Evolutionary conservation across 2,888 invertebrate genomes (phyloP), one percentile per base, ranked within the genome.

Genomic region (Margaritifera margaritifera): DNA sequence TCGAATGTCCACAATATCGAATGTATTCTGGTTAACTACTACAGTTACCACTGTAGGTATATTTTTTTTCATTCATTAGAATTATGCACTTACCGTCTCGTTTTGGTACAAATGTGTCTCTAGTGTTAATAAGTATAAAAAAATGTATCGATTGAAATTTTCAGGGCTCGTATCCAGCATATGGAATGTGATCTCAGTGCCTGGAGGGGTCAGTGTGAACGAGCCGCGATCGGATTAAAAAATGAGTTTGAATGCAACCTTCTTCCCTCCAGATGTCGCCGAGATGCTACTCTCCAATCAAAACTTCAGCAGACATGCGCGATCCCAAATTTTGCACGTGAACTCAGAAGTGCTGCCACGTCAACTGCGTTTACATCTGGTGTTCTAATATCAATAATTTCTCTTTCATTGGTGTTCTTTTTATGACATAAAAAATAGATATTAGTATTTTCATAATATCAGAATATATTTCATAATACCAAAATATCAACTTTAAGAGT

Each of bases 221-320:
- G 52, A 11, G 66, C 53, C 4, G 65, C 67, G 1, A 62, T 68
- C 4, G 76, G 76, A 15, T 63, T 77, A 19, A 77, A 77, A 64
- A 73, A 69, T 51, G 76, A 77, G 61, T 72, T 72, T 58, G 76
- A 77, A 27, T 77, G 76, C 51, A 77, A 77, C 51, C 50, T 77
- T n/a, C 61, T 77, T 20, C 76, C 76, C 1, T 64, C 68, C 24
- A 65, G 65, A 4, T 77, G 76, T 63, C 71, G 68, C 66, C 68
- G 65, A 56, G 71, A 74, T 56, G 63, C 53, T 6, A 56, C 25
- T 11, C 53, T 74, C 19, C 71, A 77, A 25, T 27, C 51, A 8
- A 63, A 64, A 11, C 61, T 77, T 1, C 69, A 68, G 25, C 65
- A 70, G 64, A 74, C 76, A 55, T 77, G 76, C 66, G 63, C 73